These are phyloP conservation scores for Tipula unca DNA, from an alignment of 2,888 invertebrate genomes.

Conservation along the genomic window DNA sequence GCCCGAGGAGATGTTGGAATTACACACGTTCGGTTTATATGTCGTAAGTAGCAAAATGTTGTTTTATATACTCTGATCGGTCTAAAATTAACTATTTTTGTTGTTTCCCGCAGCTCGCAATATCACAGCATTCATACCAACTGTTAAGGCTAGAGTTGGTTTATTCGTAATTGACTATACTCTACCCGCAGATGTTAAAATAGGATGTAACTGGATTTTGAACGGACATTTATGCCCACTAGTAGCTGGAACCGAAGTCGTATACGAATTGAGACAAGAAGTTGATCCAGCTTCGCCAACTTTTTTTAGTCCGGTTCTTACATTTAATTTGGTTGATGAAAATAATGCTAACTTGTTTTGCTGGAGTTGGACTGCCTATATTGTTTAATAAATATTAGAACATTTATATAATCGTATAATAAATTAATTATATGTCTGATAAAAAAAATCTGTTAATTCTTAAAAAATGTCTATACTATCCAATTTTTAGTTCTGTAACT, in stretches of 20 bases:
- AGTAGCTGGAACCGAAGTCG: neutral
- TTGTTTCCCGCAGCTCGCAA: neutral
- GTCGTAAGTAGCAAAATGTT: neutral
- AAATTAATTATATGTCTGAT: neutral
- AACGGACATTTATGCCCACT: neutral
- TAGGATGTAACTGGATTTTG: neutral
- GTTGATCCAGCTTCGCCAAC: conserved; percentile 3
- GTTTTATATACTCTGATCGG: neutral
- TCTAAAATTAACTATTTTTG: too few species aligned
- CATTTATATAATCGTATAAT: too few species aligned
- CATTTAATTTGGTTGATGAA: neutral
- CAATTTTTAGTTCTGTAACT: too few species aligned
- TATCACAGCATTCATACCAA: neutral
- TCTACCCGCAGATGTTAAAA: neutral
- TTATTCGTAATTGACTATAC: neutral
- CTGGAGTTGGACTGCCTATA: neutral
- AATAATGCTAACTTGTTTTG: neutral
- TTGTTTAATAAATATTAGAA: neutral
- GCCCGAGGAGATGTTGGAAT: neutral
- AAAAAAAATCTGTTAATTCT: too few species aligned
- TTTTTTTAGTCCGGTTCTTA: neutral
- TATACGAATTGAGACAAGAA: neutral
- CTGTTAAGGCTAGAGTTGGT: neutral
- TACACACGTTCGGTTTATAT: neutral
- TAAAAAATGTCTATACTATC: too few species aligned